Base-by-base conservation (phyloP, 2,888 invertebrate genomes). In the Nebria salina region DNA sequence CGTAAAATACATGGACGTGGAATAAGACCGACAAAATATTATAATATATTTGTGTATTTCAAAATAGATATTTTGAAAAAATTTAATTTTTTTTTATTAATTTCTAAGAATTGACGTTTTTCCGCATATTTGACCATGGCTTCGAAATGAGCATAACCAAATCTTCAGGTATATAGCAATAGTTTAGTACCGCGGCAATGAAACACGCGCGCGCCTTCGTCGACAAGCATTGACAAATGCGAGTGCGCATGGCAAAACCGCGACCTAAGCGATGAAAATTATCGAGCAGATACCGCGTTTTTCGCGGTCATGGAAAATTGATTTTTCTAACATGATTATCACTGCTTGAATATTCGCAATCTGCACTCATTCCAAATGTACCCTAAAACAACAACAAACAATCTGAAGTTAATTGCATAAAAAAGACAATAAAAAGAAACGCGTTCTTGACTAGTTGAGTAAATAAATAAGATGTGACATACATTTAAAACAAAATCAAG, bases 191-290 rank as follows among this genome's bases (percentile, higher is more conserved):
- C 54, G 54, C 54, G 54, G 54, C 54, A 7, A 54, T 11, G 54
- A 8, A 54, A 13, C 54, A 54, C 11, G 54, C 13, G 54, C 54
- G 54, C 54, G 54, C 8, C 11, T 54, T 54, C 13, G 11, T 11
- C 54, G 8, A 8, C 2, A 54, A 54, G 13, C 76, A 76, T 76
- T 70, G 76, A 76, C 70, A 76, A 76, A 76, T 34, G 43, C 15
- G 8, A 42, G 70, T 76, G 76, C 76, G 76, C 76, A 76, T 70
- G 54, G 7, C 54, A n/a, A 43, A 76, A 76, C 70, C 76, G 70
- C 70, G 76, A 76, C 76, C 76, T 76, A 76, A 70, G 70, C 54
- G 68, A 70, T 54, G 65, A 68, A 76, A 76, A 76, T 76, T 54
- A 76, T 76, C 76, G 76, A 76, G 70, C 68, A 41, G 70, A 54